Evolutionary conservation across 1,140 invertebrate species (phyloP).

Genomic region (Harpegnathos saltator): DNA sequence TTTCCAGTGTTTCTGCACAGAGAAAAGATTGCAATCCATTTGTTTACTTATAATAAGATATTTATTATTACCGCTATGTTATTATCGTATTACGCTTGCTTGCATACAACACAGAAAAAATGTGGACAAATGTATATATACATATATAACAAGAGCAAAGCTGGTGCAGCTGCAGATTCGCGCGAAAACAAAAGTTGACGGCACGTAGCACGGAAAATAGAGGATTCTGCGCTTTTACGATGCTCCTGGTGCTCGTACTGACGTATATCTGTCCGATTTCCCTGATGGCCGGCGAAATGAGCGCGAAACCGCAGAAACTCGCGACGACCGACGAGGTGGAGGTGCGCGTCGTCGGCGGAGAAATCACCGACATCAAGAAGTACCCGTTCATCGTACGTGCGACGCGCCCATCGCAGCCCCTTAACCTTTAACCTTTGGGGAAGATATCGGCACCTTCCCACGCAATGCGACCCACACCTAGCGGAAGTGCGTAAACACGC

Average conservation of each 20-base stretch:
- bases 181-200: conserved; percentile 57
- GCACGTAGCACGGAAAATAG: conserved; percentile 22
- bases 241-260: conserved; percentile 44
- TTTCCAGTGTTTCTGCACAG: background rate
- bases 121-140: background rate
- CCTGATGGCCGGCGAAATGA: background rate
- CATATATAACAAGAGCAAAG: conserved; percentile 8
- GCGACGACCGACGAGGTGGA: background rate
- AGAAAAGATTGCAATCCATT: background rate
- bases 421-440: conserved; percentile 38
- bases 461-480: background rate
- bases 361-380: conserved; percentile 64
- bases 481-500: background rate
- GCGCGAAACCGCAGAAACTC: background rate
- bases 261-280: conserved; percentile 19
- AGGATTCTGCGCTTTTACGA: conserved; percentile 34
- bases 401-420: conserved; percentile 64
- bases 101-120: background rate
- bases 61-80: too few relatives aligned
- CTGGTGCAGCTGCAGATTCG: background rate
- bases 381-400: conserved; percentile 74
- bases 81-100: too few relatives aligned
- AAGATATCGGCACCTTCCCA: background rate
- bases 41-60: too few relatives aligned
- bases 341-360: conserved; percentile 73